These are phyloP conservation scores for Phallusia fumigata DNA, from an alignment of 23 tunicate genomes.

Conservation along the genomic window DNA sequence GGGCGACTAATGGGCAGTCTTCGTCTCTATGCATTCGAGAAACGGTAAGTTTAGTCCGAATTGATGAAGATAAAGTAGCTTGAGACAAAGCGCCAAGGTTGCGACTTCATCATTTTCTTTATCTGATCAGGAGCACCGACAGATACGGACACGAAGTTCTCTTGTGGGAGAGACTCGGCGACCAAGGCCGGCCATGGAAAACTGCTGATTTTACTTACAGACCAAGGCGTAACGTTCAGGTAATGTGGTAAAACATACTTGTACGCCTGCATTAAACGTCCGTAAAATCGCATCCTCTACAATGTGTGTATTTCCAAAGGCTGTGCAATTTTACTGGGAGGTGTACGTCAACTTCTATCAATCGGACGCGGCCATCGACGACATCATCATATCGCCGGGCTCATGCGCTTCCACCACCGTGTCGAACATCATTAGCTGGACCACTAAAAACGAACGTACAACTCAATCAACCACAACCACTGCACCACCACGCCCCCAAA, in stretches of 20 bases:
- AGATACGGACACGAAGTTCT: slow-evolving; percentile 73
- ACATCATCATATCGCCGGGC: slow-evolving; percentile 40
- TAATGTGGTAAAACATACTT: background rate
- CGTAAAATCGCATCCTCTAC: background rate
- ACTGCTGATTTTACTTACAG: slow-evolving; percentile 46
- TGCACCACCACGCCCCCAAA: slow-evolving; percentile 30
- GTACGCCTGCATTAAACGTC: background rate
- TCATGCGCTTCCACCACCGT: slow-evolving; percentile 34
- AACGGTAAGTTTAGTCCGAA: slow-evolving; percentile 28
- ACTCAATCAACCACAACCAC: background rate
- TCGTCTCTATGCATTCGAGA: slow-evolving; percentile 81
- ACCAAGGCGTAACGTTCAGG: slow-evolving; percentile 64
- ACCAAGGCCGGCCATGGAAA: slow-evolving; percentile 79
- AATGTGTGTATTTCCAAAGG: slow-evolving; percentile 17
- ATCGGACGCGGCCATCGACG: slow-evolving; percentile 88
- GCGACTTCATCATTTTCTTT: background rate
- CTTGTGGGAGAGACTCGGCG: slow-evolving; percentile 80
- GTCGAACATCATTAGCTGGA: slow-evolving; percentile 19
- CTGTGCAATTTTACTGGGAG: slow-evolving; percentile 95
- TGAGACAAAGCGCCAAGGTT: background rate
- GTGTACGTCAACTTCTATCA: slow-evolving; percentile 83
- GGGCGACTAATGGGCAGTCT: slow-evolving; percentile 89
- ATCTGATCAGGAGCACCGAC: slow-evolving; percentile 27
- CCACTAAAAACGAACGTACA: slow-evolving; percentile 34
- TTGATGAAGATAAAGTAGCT: background rate